Evolutionary conservation across 2,797 vertebrate species (phyloP), one percentile per base, ranked within the genome.

Genomic region (Alcedo atthis): DNA sequence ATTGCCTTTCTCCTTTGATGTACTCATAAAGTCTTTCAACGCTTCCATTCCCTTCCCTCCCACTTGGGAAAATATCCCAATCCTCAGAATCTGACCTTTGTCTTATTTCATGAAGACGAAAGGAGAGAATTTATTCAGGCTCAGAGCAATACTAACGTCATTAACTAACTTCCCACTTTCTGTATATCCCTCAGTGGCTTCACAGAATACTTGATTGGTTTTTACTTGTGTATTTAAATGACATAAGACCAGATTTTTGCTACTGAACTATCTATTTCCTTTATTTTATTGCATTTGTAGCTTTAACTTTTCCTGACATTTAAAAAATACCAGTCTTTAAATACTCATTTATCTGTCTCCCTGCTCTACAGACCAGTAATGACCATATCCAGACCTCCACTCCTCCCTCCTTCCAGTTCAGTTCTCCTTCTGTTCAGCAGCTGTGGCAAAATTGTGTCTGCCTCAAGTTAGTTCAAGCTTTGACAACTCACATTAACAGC

Each of bases 111-210:
- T 81, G 92, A 95, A 92, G 94, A 94, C 84, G 90, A 95, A 96
- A 92, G 94, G 74, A 94, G 94, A 92, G 86, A 96, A 97, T 96
- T 95, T 97, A 96, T 97, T 96, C 96, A 97, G 83, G 96, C 95
- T 95, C 87, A 94, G 86, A 92, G 96, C 96, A 90, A 96, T 94
- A 86, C 59, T 71, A 92, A 93, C 46, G 85, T 94, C 94, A 96
- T 95, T 96, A 96, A 95, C 79, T 92, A 93, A 86, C 89, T 97
- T 96, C 89, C 89, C 81, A 95, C 93, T 93, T 94, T 95, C 77
- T 87, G 49, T 89, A 67, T 95, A 95, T 96, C 93, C 93, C 93
- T 95, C 59, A 61, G 93, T 91, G 94, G 83, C 71, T 92, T 87
- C 53, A 81, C 40, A 78, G 92, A 92, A 87, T 87, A 68, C 48